Evolutionary conservation across 92 coral and sea anemone species (phyloP).

Genomic region (Parazoanthus darwini): DNA sequence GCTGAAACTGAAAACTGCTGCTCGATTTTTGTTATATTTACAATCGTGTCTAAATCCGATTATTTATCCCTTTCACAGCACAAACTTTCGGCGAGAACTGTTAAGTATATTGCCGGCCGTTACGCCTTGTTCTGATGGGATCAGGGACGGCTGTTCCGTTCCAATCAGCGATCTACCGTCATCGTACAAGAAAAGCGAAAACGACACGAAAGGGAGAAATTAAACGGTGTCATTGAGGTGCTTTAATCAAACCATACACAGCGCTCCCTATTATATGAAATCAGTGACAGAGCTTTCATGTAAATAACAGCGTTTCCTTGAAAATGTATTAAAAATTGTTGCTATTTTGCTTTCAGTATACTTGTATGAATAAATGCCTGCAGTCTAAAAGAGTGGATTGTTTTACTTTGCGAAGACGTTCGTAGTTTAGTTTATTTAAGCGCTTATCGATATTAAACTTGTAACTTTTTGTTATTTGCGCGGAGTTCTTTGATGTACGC

Average conservation of each 20-base stretch:
- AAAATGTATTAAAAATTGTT: too few species aligned
- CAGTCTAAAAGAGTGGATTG: too few species aligned
- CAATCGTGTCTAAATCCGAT: slow-evolving; percentile 6
- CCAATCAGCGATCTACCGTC: not conserved
- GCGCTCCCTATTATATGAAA: not conserved
- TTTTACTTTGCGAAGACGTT: too few species aligned
- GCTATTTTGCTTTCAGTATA: too few species aligned
- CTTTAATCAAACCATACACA: not conserved
- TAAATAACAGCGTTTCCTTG: not conserved
- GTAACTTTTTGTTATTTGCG: too few species aligned
- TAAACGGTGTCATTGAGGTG: not conserved
- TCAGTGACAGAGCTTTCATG: not conserved
- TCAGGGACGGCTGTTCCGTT: not conserved
- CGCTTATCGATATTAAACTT: too few species aligned
- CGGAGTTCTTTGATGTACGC: too few species aligned
- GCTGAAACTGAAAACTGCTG: not conserved
- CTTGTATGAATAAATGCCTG: too few species aligned
- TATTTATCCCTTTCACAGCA: slow-evolving; percentile 9
- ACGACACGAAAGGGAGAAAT: not conserved
- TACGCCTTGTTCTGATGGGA: not conserved
- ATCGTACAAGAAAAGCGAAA: not conserved
- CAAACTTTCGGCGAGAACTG: slow-evolving; percentile 24
- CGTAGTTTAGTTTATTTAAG: too few species aligned
- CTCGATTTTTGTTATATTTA: slow-evolving; percentile 6
- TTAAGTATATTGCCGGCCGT: not conserved